Percentiles rank a stretch among this genome's conserved stretches.
Evolutionary conservation across 2,113 vertebrate species (phyloP).

Genomic region (Centropristis striata): DNA sequence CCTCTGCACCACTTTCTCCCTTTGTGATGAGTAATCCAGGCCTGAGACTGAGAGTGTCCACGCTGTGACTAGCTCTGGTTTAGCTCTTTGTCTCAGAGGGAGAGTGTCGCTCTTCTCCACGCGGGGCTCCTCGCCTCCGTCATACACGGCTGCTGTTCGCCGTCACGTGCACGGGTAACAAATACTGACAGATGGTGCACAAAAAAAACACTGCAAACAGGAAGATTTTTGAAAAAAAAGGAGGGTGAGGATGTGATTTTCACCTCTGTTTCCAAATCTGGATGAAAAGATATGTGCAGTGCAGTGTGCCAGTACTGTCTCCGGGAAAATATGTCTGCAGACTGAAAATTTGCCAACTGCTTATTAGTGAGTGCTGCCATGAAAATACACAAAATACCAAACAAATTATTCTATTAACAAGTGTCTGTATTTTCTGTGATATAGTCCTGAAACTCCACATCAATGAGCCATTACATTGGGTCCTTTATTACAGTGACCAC

Average conservation of each 20-base stretch:
- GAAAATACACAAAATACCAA: too few species aligned
- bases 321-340: not conserved
- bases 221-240: conserved; percentile 1
- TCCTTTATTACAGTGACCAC: too few species aligned
- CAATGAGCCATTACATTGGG: too few species aligned
- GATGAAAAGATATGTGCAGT: not conserved
- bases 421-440: too few species aligned
- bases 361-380: too few species aligned
- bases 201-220: conserved; percentile 24
- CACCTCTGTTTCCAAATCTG: not conserved
- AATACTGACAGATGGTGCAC: conserved; percentile 54
- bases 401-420: too few species aligned
- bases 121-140: conserved; percentile 12
- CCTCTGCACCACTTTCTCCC: conserved; percentile 10
- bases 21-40: not conserved
- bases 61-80: conserved; percentile 46
- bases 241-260: conserved; percentile 16
- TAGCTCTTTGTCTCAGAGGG: conserved; percentile 35
- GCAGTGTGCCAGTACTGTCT: not conserved
- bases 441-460: too few species aligned
- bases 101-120: conserved; percentile 32
- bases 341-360: too few species aligned
- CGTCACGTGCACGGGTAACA: conserved; percentile 22
- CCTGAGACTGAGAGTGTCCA: conserved; percentile 3
- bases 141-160: conserved; percentile 20